These are phyloP conservation scores for Phortica magna DNA, from an alignment of 2,888 invertebrate species.

Conservation along the genomic window DNA sequence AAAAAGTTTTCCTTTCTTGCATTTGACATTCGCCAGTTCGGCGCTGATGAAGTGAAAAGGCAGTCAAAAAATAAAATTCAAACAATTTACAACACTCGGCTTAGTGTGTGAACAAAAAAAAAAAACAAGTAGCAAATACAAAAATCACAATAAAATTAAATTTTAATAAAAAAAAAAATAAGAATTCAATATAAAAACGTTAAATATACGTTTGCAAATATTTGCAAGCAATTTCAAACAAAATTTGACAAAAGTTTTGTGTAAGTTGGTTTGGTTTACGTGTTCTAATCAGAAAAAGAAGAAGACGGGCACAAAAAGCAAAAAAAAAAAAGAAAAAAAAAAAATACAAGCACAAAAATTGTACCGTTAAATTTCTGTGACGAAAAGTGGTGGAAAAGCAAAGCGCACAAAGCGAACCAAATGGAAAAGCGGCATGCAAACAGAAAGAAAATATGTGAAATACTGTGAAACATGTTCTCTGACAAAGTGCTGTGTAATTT, in stretches of 20 bases:
- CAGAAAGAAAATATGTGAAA: background rate
- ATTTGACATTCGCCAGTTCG: conserved; percentile 69
- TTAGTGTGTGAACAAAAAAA: conserved; percentile 26
- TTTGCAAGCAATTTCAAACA: background rate
- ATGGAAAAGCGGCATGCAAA: background rate
- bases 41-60: conserved; percentile 61
- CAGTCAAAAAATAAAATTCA: conserved; percentile 38
- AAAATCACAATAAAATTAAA: conserved; percentile 44
- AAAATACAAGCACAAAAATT: conserved; percentile 31
- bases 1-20: conserved; percentile 66
- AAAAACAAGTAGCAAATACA: conserved; percentile 38
- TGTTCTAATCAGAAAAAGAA: background rate
- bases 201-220: conserved; percentile 5
- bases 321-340: conserved; percentile 52
- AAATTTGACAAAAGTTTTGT: background rate
- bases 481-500: background rate
- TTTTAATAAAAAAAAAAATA: conserved; percentile 22
- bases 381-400: conserved; percentile 34
- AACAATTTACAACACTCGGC: conserved; percentile 30
- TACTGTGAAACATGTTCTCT: background rate
- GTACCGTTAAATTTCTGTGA: conserved; percentile 17
- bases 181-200: conserved; percentile 21
- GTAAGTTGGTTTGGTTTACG: background rate
- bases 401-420: conserved; percentile 29
- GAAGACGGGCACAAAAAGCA: conserved; percentile 22